Percentiles rank a stretch among this genome's conserved stretches.
phyloP scores from a whole-genome alignment of 2,888 invertebrate species.

The Ennomos quercinarius region DNA sequence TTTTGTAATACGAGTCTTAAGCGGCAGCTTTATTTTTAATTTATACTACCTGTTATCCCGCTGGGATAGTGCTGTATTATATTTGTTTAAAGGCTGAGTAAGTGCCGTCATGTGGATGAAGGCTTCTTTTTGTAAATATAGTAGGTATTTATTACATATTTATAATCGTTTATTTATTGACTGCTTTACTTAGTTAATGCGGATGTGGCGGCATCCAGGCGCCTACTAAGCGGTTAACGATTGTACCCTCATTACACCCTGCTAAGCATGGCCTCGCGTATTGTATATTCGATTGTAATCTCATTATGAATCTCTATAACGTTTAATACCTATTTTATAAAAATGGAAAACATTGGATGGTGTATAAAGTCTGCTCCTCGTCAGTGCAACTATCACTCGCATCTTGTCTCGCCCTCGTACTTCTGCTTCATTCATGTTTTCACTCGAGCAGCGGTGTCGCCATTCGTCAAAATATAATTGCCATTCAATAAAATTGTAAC shows the following conservation, averaged over 20 bases:
- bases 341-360: conserved; percentile 81
- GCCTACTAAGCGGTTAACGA: conserved; percentile 75
- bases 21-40: conserved; percentile 85
- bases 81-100: conserved; percentile 81
- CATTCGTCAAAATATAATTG: conserved; percentile 31
- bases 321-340: conserved; percentile 68
- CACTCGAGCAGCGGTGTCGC: conserved; percentile 16
- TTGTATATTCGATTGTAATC: conserved; percentile 77
- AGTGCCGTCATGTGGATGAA: conserved; percentile 72
- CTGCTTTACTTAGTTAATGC: conserved; percentile 84
- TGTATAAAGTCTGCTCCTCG: conserved; percentile 62
- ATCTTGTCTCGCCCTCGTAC: conserved; percentile 15
- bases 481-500: conserved; percentile 37
- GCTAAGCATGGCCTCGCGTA: conserved; percentile 80
- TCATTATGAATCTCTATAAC: conserved; percentile 79
- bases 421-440: conserved; percentile 13
- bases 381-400: conserved; percentile 45
- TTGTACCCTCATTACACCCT: conserved; percentile 79
- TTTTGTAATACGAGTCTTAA: conserved; percentile 83
- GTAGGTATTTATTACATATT: conserved; percentile 87
- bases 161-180: conserved; percentile 86
- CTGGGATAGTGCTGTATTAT: conserved; percentile 84
- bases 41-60: conserved; percentile 82
- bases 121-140: conserved; percentile 84
- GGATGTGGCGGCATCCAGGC: conserved; percentile 65